Evolutionary conservation across 2,113 vertebrate species (phyloP).

Genomic region (Sturnus vulgaris): DNA sequence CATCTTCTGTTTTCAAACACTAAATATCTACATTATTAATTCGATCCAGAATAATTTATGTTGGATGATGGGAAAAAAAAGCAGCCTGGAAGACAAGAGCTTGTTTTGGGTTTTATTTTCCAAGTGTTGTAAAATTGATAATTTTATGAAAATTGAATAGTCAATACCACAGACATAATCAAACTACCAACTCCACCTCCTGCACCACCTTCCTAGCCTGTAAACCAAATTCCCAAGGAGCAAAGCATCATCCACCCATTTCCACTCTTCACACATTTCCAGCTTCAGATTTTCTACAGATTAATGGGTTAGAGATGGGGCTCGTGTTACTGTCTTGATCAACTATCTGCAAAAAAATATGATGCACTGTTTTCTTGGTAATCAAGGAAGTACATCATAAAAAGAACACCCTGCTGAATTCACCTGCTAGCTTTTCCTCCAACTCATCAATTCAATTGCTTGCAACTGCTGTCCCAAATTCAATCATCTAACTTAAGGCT

Average conservation of each 20-base stretch:
- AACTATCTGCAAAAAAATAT: background rate
- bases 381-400: background rate
- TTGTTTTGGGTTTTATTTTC: background rate
- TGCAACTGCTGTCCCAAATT: background rate
- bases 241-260: background rate
- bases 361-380: background rate
- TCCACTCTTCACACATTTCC: background rate
- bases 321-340: accelerated
- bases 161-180: background rate
- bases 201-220: background rate
- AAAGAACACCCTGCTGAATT: constrained; percentile 26
- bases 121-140: background rate
- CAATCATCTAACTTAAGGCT: background rate
- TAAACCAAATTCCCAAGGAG: background rate
- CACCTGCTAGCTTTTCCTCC: constrained; percentile 22
- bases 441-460: constrained; percentile 32
- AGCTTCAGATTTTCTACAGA: background rate
- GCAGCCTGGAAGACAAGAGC: background rate
- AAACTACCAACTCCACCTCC: background rate
- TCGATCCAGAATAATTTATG: background rate
- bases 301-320: background rate
- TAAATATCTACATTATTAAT: background rate
- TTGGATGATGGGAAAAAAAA: background rate
- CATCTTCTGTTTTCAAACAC: background rate
- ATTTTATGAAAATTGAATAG: background rate